Base-by-base conservation (phyloP, 2,113 vertebrate species). In the Pontoporia blainvillei region DNA sequence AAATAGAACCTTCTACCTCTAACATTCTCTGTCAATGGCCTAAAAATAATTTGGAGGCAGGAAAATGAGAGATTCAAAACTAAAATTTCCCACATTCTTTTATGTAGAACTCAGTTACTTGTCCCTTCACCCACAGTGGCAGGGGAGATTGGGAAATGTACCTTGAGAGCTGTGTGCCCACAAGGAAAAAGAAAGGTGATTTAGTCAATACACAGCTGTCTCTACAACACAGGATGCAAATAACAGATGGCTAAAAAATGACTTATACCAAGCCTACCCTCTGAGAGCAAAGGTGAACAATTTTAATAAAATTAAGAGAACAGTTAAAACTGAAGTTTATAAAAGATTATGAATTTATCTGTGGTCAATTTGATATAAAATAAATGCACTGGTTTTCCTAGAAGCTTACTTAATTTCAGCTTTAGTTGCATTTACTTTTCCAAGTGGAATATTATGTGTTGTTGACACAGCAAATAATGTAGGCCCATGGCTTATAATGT, bases 211-310 rank as follows among this genome's bases (percentile, higher is more conserved):
- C 15, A 49, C 31, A 88, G 86, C 31, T 91, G 36, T 83, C 31
- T 54, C 29, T 72, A 25, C 17, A 27, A 86, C 44, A 17, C 9
- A 93, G 82, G 71, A 41, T 81, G 21, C 44, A 93, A 91, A 44
- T 88, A 85, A 87, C 6, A 36, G 36, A 49, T 72, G n/a, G 31
- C 71, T 78, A 52, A 92, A 83, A 97, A 97, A 67, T 81, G 20
- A 86, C 59, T 78, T 90, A 29, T 84, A 20, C 8, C 12, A 90
- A 86, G 6, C 64, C n/a, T 90, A 36, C 36, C 31, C 17, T 86
- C 21, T 76, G 31, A 52, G 59, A 94, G 8, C 54, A 94, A 92
- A 96, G 36, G 36, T 52, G 23, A 88, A 23, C 13, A 94, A 59
- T 64, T 86, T 90, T 54, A 92, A 49, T 75, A 78, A 89, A 93